These are phyloP conservation scores for Datnioides undecimradiatus DNA, from an alignment of 2,113 vertebrate genomes.

Conservation along the genomic window DNA sequence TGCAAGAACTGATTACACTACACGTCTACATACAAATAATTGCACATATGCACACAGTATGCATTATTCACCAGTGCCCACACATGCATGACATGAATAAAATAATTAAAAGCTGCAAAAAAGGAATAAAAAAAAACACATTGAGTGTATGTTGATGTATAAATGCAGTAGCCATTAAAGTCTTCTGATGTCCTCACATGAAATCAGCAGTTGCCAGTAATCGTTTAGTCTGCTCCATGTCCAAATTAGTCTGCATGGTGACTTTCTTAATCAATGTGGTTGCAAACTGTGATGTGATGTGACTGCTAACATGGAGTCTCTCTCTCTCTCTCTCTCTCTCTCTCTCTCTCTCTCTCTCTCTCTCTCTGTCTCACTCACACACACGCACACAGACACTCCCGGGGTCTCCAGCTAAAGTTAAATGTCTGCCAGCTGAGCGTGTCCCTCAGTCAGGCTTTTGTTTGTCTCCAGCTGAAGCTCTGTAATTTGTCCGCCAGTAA, in stretches of 20 bases:
- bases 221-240: constrained; percentile 60
- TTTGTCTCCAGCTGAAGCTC: constrained; percentile 76
- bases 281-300: constrained; percentile 81
- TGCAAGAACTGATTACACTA: neutral
- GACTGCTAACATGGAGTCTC: constrained; percentile 78
- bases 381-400: constrained; percentile 36
- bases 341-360: neutral
- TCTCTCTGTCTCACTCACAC: constrained; percentile 17
- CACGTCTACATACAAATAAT: constrained; percentile 25
- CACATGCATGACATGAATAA: neutral
- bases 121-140: neutral
- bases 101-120: neutral
- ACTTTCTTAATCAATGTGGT: constrained; percentile 77
- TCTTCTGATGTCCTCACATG: constrained; percentile 41
- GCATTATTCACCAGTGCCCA: constrained; percentile 15
- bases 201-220: constrained; percentile 58
- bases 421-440: constrained; percentile 78
- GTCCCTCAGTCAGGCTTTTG: constrained; percentile 78
- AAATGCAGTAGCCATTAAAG: constrained; percentile 21
- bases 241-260: constrained; percentile 75
- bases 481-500: constrained; percentile 71
- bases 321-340: constrained; percentile 45
- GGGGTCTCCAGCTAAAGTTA: constrained; percentile 69
- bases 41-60: constrained; percentile 7
- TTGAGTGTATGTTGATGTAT: neutral